Percentiles rank a stretch among this genome's conserved stretches.
These are phyloP conservation scores for Potorous gilbertii DNA, from an alignment of 2,797 vertebrate genomes.

Conservation along the genomic window DNA sequence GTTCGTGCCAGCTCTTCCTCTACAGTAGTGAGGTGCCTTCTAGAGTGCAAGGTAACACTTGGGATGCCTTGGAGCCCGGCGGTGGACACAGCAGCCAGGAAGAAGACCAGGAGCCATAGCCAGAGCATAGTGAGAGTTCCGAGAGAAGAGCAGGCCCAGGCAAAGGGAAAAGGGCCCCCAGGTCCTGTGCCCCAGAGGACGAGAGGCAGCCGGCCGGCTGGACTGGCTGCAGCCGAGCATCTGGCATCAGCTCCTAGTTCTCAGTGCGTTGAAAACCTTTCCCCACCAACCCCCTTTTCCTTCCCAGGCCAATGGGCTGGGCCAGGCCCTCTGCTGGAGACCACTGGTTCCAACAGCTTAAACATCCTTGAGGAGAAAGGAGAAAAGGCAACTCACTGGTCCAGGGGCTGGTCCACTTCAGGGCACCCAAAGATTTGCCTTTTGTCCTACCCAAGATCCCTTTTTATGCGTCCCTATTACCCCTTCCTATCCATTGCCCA, in stretches of 20 bases:
- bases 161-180: constrained; percentile 16
- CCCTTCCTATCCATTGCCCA: background rate
- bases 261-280: constrained; percentile 44
- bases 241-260: constrained; percentile 70
- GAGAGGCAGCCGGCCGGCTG: constrained; percentile 60
- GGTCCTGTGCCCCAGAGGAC: background rate
- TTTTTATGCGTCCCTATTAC: background rate
- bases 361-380: background rate
- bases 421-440: background rate
- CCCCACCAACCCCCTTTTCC: constrained; percentile 40
- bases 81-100: constrained; percentile 59
- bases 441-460: background rate
- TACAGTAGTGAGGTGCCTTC: background rate
- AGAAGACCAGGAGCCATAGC: constrained; percentile 47
- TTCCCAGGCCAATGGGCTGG: constrained; percentile 31
- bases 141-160: constrained; percentile 44
- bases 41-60: background rate
- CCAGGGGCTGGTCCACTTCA: background rate
- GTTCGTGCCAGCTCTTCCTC: constrained; percentile 41
- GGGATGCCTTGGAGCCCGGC: background rate
- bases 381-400: background rate
- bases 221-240: constrained; percentile 74
- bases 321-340: constrained; percentile 85
- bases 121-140: constrained; percentile 74
- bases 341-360: background rate